Evolutionary conservation across 2,797 vertebrate species (phyloP).

Genomic region (Siniperca obscura): DNA sequence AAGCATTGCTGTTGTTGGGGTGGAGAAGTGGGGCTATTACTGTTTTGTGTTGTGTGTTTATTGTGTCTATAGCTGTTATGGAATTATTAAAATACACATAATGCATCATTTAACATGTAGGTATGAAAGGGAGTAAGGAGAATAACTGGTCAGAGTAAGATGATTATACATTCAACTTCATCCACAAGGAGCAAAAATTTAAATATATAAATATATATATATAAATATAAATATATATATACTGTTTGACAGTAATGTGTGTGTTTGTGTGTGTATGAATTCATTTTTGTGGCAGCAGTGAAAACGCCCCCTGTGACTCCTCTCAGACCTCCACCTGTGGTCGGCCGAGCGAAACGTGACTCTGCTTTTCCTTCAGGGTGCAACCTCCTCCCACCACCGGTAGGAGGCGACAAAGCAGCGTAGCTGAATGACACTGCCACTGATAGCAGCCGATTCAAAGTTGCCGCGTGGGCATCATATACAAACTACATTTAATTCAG

Average conservation of each 20-base stretch:
- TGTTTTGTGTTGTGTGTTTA: neutral
- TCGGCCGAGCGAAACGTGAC: conserved; percentile 30
- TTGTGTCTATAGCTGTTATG: neutral
- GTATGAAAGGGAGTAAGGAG: neutral
- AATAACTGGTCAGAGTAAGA: neutral
- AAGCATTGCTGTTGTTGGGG: neutral
- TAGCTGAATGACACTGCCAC: neutral
- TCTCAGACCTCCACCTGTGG: conserved; percentile 9
- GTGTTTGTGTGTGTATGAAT: neutral
- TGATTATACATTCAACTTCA: neutral
- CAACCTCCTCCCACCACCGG: neutral
- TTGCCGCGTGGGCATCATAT: neutral
- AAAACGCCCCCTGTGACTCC: neutral
- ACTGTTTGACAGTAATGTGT: no score
- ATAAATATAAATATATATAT: no score
- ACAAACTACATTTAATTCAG: no score
- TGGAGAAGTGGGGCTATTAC: no score
- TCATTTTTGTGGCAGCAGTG: neutral
- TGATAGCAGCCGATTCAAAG: neutral
- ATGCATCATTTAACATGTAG: neutral
- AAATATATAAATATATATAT: neutral
- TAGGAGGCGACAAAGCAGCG: conserved; percentile 54
- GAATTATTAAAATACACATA: no score
- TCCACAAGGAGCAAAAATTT: no score
- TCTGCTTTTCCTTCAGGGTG: conserved; percentile 27